Evolutionary conservation across 2,888 invertebrate species (phyloP), one percentile per base, ranked within the genome.

Genomic region (Rotaria magnacalcarata): DNA sequence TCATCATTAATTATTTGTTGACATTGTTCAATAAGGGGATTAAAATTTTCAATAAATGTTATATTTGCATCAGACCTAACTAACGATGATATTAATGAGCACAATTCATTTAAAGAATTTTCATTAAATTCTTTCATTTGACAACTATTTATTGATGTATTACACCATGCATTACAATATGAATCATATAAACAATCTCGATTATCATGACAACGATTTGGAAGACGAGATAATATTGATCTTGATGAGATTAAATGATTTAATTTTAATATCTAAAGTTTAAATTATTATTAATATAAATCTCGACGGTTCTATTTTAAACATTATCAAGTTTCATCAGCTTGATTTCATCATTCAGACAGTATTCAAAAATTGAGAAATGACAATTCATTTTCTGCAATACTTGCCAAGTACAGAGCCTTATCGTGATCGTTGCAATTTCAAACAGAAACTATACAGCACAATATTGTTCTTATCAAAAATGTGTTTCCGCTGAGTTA

Each of bases 101-200:
- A 67, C 4, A 67, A 34, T 34, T 67, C 67, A 67, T 34, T 10
- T 14, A 67, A 34, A 10, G 67, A 67, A 34, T 67, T 16, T 34
- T 34, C 27, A 34, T 67, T 67, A 34, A 67, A 67, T 16, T 34
- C 34, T 34, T 34, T 67, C 34, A 34, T 67, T 67, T 67, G 34
- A 67, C 67, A 67, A 2, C 5, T 27, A 27, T 67, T 67, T 19
- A 16, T 34, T 67, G 67, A 67, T 2, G 16, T 67, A 67, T 67
- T 67, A 67, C 67, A 67, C 11, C 14, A 27, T 19, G 67, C 67
- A 16, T 27, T 16, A 34, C 67, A 67, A 34, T 67, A 67, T 34
- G 67, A 67, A 67, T 67, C 67, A 34, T 67, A 67, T 27, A 27
- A 67, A 67, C 67, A 67, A 67, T 67, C 67, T 34, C 27, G 27